Conservation (phyloP, 2,888 invertebrate species). For the Drosophila lutescens region DNA sequence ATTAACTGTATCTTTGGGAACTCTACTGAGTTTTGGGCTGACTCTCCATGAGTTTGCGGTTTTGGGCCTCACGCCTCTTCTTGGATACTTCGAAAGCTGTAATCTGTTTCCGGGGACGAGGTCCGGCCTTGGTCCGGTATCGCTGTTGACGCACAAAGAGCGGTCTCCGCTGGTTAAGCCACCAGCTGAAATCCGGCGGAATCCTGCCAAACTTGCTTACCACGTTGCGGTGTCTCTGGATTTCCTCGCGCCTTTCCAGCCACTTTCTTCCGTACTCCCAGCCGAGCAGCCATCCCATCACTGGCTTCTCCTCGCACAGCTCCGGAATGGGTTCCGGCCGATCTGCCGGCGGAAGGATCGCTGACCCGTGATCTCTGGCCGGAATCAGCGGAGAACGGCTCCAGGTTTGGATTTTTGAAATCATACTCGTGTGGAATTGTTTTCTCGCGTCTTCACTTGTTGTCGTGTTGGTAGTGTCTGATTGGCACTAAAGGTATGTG, state of each 20-base stretch:
- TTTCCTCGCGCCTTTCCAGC: slow-evolving; percentile 21
- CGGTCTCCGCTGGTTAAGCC: slow-evolving; percentile 34
- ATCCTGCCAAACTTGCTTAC: slow-evolving; percentile 5
- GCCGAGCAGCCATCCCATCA: slow-evolving; percentile 37
- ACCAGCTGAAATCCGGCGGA: slow-evolving; percentile 29
- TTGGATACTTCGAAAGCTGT: slow-evolving; percentile 22
- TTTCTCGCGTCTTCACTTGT: not conserved
- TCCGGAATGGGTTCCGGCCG: slow-evolving; percentile 24
- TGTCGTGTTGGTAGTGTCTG: slow-evolving; percentile 1
- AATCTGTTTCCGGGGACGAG: slow-evolving; percentile 11
- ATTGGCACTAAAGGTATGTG: not conserved
- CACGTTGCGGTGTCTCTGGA: slow-evolving; percentile 1
- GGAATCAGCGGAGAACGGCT: slow-evolving; percentile 12
- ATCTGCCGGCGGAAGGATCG: slow-evolving; percentile 10
- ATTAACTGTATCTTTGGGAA: slow-evolving; percentile 9
- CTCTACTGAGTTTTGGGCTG: slow-evolving; percentile 1
- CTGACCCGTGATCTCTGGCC: slow-evolving; percentile 17
- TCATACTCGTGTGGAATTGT: slow-evolving; percentile 4
- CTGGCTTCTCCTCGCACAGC: slow-evolving; percentile 11
- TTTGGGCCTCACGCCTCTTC: slow-evolving; percentile 16
- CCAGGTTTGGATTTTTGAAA: not conserved
- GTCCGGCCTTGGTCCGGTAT: slow-evolving; percentile 11
- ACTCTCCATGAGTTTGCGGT: not conserved
- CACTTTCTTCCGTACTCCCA: slow-evolving; percentile 46
- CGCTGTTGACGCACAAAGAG: slow-evolving; percentile 24